Conservation (phyloP, 2,888 invertebrate genomes). For the Kuschelorhynchus macadamiae region DNA sequence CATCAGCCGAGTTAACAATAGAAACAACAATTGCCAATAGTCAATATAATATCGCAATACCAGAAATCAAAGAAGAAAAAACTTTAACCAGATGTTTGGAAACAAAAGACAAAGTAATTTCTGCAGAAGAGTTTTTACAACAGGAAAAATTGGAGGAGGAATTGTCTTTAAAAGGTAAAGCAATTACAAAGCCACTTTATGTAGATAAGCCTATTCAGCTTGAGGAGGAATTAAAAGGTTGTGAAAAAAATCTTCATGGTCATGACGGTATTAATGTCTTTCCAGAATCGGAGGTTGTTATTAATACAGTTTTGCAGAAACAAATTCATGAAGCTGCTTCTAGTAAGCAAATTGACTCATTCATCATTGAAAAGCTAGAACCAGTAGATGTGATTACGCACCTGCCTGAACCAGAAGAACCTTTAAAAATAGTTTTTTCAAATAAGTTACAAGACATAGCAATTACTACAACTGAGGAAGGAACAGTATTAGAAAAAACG, state of each 20-base stretch:
- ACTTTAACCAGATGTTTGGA: no score
- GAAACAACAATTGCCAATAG: slow-evolving; percentile 8
- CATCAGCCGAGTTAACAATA: not conserved
- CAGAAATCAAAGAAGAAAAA: slow-evolving; percentile 11
- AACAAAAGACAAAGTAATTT: not conserved
- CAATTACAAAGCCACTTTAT: no score
- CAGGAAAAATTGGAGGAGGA: not conserved
- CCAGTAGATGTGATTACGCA: not conserved
- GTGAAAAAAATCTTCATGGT: no score
- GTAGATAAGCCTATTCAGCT: no score
- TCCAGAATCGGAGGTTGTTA: slow-evolving; percentile 1
- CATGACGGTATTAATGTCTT: not conserved
- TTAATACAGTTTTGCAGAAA: slow-evolving; percentile 5
- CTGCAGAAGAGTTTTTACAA: not conserved
- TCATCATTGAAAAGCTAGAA: slow-evolving; percentile 17
- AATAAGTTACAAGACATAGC: not conserved
- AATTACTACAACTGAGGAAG: not conserved
- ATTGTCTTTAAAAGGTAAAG: no score
- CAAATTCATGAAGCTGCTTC: slow-evolving; percentile 2
- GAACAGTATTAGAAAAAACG: not conserved
- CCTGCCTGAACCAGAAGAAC: slow-evolving; percentile 1
- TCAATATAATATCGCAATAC: not conserved
- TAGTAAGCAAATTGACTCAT: not conserved
- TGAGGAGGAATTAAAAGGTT: no score
- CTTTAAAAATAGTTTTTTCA: slow-evolving; percentile 2